Conservation (phyloP, 2,888 invertebrate genomes). For the Bursaphelenchus okinawaensis region DNA sequence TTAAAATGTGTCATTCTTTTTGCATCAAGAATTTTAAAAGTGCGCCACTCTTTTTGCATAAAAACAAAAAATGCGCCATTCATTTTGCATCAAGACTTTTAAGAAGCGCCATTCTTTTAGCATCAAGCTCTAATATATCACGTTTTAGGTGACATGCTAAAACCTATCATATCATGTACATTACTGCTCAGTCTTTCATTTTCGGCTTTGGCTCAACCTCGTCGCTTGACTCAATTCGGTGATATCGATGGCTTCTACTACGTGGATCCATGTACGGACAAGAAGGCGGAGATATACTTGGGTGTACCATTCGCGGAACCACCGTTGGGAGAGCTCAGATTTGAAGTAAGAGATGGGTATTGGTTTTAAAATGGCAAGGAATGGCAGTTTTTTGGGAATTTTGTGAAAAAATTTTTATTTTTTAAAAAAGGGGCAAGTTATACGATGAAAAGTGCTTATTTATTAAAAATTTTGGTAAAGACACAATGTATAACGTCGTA, state of each 20-base stretch:
- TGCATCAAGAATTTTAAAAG: too few species aligned
- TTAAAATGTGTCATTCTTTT: too few species aligned
- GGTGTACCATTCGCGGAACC: slow-evolving; percentile 9
- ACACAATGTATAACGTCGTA: too few species aligned
- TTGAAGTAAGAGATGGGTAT: slow-evolving; percentile 2
- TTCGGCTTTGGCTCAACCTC: neutral
- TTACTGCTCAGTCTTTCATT: neutral
- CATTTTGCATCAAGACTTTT: too few species aligned
- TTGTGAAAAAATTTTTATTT: neutral
- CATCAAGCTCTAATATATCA: neutral
- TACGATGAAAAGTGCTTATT: too few species aligned
- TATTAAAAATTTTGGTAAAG: too few species aligned
- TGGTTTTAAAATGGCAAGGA: neutral
- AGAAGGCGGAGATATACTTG: slow-evolving; percentile 7
- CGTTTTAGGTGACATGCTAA: neutral
- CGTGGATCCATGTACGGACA: neutral
- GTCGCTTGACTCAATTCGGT: neutral
- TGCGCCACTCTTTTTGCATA: too few species aligned
- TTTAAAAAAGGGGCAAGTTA: too few species aligned
- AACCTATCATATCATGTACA: neutral
- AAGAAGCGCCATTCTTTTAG: too few species aligned
- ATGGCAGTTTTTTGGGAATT: too few species aligned
- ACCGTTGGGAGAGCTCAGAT: slow-evolving; percentile 4
- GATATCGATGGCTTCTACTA: neutral
- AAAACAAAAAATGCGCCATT: neutral